phyloP scores from a whole-genome alignment of 2,888 invertebrate species.

The Ephialtes manifestator region DNA sequence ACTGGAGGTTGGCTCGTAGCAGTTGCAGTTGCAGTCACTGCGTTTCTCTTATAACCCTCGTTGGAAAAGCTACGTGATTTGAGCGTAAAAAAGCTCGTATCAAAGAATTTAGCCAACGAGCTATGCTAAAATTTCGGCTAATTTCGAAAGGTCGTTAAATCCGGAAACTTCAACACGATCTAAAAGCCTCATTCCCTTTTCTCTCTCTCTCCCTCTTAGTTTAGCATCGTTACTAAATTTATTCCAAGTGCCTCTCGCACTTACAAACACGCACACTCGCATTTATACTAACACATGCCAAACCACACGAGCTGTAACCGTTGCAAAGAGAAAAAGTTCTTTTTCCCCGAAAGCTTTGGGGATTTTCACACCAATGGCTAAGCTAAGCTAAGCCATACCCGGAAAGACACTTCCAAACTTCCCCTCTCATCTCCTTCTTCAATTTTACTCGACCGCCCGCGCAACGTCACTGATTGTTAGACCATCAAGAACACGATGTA shows the following conservation, averaged over 20 bases:
- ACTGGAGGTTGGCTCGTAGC: conserved; percentile 34
- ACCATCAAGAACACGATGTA: conserved; percentile 60
- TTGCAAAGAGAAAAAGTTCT: conserved; percentile 9
- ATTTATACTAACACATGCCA: not conserved
- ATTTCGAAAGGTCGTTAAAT: conserved; percentile 40
- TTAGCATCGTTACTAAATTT: conserved; percentile 31
- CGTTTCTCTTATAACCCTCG: conserved; percentile 32
- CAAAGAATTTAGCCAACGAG: conserved; percentile 17
- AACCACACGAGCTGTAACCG: conserved; percentile 1
- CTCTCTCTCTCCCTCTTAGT: not conserved
- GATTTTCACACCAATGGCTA: not conserved
- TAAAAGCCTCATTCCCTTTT: not conserved
- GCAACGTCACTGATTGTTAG: conserved; percentile 58
- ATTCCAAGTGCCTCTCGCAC: conserved; percentile 34
- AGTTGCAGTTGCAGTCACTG: conserved; percentile 23
- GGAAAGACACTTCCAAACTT: conserved; percentile 39
- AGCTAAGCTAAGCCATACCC: conserved; percentile 9
- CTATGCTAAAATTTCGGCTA: conserved; percentile 40
- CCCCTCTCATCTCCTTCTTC: not conserved
- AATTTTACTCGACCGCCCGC: not conserved
- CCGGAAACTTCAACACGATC: conserved; percentile 7
- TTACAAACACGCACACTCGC: not conserved
- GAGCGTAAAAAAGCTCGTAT: conserved; percentile 4
- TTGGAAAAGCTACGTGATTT: conserved; percentile 26
- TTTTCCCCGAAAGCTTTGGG: conserved; percentile 12